Evolutionary conservation across 2,797 vertebrate genomes (phyloP).

Genomic region (Phoebastria nigripes): DNA sequence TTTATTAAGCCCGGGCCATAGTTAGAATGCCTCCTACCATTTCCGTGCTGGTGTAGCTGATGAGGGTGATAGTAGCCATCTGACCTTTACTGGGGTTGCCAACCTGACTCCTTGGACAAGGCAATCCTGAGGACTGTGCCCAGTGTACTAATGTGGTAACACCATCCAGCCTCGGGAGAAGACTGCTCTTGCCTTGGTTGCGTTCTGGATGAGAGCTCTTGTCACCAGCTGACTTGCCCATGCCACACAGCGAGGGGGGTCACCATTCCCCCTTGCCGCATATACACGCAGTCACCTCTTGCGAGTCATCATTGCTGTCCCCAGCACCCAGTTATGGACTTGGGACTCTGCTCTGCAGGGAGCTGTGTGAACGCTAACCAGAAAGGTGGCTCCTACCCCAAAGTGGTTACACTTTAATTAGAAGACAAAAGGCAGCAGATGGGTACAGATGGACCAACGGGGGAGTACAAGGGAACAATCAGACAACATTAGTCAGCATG

Average conservation of each 20-base stretch:
- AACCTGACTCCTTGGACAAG: not conserved
- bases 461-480: constrained; percentile 62
- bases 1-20: not conserved
- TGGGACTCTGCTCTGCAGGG: not conserved
- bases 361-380: not conserved
- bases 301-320: accelerated
- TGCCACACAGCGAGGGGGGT: not conserved
- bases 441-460: constrained; percentile 62
- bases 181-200: not conserved
- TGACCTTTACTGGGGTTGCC: not conserved
- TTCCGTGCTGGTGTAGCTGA: not conserved
- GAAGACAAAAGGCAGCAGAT: constrained; percentile 61
- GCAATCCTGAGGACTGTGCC: not conserved
- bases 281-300: not conserved
- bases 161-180: not conserved
- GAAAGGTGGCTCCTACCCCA: constrained; percentile 13
- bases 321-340: not conserved
- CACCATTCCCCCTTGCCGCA: not conserved
- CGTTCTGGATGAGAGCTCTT: not conserved
- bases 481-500: constrained; percentile 62
- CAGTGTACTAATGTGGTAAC: not conserved
- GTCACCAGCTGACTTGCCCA: not conserved
- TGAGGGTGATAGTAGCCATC: not conserved
- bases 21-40: not conserved
- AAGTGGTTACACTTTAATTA: constrained; percentile 22